Base-by-base conservation (phyloP, 2,888 invertebrate species). In the Heteropelma amictum region DNA sequence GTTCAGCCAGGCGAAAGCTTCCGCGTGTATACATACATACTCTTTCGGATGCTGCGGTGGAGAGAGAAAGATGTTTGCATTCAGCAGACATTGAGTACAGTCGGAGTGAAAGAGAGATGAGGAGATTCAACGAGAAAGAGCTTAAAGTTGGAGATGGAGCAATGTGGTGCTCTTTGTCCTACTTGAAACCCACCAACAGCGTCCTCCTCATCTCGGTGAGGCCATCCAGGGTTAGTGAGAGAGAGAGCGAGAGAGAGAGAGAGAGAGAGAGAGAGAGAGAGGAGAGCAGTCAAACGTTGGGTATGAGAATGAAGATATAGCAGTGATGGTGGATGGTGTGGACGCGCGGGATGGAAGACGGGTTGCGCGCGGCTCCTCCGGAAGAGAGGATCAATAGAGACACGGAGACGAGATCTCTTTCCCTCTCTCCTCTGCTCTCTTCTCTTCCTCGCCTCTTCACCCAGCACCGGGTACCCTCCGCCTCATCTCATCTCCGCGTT, bases 301-400 rank as follows among this genome's bases (percentile, higher is more conserved):
- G 83, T 83, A 84, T 76, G 83, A 81, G 84, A 83, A 84, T 85
- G 84, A 83, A 83, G 82, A 81, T 79, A 40, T 49, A 23, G 65
- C 65, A 72, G 76, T 68, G 69, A 56, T 70, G 78, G 80, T 80
- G 81, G 80, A 80, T 81, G 74, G 73, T 77, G 79, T 74, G 80
- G 77, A 79, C 76, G 81, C 45, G 70, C 80, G 81, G 83, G 82
- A 82, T 83, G 84, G 85, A 86, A 85, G 85, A 85, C 83, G 85
- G 83, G 87, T 82, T 87, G 88, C 89, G 88, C 88, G 88, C 88
- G 87, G 85, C 88, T 88, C 84, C 86, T 87, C 87, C 81, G 80
- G 81, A 81, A 81, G 88, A 88, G 88, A 88, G 88, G 88, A 89
- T 88, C 88, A 89, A 89, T 89, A 89, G 88, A 88, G 89, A 89